A percentile compares a stretch with the other conserved stretches of the same genome.
Evolutionary conservation across 1,140 invertebrate genomes (phyloP).

Genomic region (Vanessa tameamea): DNA sequence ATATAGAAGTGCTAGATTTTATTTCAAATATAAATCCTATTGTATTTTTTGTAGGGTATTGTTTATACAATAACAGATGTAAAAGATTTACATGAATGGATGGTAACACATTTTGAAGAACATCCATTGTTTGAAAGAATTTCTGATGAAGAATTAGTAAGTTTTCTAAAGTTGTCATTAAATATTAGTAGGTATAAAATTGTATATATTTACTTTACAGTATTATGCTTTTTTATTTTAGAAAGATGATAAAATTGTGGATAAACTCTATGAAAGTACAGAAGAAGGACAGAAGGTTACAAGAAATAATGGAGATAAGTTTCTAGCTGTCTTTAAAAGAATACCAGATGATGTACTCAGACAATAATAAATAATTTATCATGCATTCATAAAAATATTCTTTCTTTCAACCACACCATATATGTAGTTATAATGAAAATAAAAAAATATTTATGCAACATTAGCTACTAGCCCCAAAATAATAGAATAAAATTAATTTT

Average conservation of each 20-base stretch:
- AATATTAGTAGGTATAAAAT: not conserved
- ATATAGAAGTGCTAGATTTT: not conserved
- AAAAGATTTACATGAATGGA: conserved; percentile 98
- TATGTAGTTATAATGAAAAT: too few species aligned
- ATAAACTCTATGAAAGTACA: conserved; percentile 94
- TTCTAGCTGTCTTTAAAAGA: conserved; percentile 93
- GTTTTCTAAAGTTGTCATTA: conserved; percentile 32
- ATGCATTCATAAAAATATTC: not conserved
- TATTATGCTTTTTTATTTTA: conserved; percentile 65
- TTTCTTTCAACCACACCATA: not conserved
- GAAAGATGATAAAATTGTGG: conserved; percentile 91
- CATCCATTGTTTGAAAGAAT: conserved; percentile 95
- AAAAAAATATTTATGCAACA: too few species aligned
- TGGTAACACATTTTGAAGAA: conserved; percentile 93
- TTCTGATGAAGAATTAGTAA: conserved; percentile 87
- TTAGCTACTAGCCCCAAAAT: too few species aligned
- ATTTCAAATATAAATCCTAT: not conserved
- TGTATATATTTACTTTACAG: conserved; percentile 1
- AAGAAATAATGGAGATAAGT: conserved; percentile 96
- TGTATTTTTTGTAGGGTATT: conserved; percentile 84
- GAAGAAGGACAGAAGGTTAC: conserved; percentile 99
- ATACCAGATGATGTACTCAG: conserved; percentile 68
- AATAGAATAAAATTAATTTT: too few species aligned
- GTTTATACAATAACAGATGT: conserved; percentile 99
- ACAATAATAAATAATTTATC: conserved; percentile 38